A percentile compares a stretch with the other conserved stretches of the same genome.
phyloP scores from a whole-genome alignment of 2,113 vertebrate genomes.

The Ageneiosus marmoratus region DNA sequence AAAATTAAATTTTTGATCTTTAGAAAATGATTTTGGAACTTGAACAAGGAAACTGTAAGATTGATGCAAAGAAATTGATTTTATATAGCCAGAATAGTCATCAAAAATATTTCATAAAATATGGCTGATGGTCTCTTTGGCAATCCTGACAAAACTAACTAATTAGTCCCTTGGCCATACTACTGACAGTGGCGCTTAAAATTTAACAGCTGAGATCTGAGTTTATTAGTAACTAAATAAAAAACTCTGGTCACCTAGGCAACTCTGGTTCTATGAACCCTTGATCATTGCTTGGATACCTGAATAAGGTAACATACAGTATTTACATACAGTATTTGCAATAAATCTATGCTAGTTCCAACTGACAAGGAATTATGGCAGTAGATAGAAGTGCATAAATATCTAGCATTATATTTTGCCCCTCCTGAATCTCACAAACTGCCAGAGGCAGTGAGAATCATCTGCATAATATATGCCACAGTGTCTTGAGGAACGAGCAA shows the following conservation, averaged over 20 bases:
- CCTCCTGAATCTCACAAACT: not conserved
- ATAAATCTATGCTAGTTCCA: not conserved
- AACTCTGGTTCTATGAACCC: not conserved
- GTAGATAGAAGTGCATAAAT: not conserved
- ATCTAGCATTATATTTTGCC: not conserved
- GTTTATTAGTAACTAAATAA: not conserved
- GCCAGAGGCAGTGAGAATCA: not conserved
- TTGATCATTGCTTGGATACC: not conserved
- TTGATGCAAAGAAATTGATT: not conserved
- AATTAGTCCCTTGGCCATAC: not conserved
- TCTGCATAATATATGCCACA: not conserved
- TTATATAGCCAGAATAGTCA: not conserved
- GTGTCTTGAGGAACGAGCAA: not conserved
- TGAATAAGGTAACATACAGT: not conserved
- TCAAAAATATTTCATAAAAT: not conserved
- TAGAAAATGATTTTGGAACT: not conserved
- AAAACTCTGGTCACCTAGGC: not conserved
- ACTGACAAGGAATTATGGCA: not conserved
- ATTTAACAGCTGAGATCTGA: not conserved
- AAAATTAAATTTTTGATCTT: not conserved
- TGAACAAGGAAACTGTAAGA: not conserved
- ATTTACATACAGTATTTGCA: not conserved
- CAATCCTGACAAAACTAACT: not conserved
- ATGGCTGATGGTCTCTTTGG: not conserved
- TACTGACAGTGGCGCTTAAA: not conserved